A percentile compares a stretch with the other conserved stretches of the same genome.
phyloP scores from a whole-genome alignment of 1,140 invertebrate genomes.

The Eulimnadia texana region DNA sequence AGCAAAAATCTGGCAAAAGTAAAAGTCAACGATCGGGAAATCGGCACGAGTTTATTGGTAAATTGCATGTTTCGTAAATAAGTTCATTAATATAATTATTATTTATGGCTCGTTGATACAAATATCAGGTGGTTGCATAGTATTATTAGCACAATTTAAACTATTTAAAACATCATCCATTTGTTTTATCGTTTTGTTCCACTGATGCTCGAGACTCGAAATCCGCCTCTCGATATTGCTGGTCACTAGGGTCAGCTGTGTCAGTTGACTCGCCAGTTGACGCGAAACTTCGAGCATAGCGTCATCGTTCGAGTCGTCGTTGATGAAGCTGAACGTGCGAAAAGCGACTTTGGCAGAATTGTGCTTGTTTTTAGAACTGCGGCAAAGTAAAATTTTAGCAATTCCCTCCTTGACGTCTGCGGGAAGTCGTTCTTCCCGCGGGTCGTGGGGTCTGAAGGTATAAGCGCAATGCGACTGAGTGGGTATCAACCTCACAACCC shows the following conservation, averaged over 20 bases:
- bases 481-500: constrained; percentile 49
- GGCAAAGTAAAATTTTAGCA: constrained; percentile 4
- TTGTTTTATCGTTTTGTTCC: background rate
- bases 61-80: background rate
- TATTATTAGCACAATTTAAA: background rate
- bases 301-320: background rate
- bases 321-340: background rate
- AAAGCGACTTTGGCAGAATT: background rate
- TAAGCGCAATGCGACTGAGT: constrained; percentile 51
- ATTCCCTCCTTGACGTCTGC: constrained; percentile 46
- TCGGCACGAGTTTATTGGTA: background rate
- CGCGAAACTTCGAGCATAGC: background rate
- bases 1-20: constrained; percentile 28
- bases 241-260: background rate
- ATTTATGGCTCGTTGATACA: background rate
- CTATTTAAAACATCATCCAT: background rate
- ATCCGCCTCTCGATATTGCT: background rate
- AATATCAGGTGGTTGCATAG: background rate
- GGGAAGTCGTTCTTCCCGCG: constrained; percentile 55
- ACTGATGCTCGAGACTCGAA: background rate
- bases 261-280: background rate
- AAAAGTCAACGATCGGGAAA: constrained; percentile 36
- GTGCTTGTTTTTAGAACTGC: background rate
- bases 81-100: background rate
- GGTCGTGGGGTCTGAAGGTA: constrained; percentile 60